Percentiles rank a stretch among this genome's conserved stretches.
Evolutionary conservation across 2,797 vertebrate species (phyloP).

Genomic region (Mormyrops attenuatus): DNA sequence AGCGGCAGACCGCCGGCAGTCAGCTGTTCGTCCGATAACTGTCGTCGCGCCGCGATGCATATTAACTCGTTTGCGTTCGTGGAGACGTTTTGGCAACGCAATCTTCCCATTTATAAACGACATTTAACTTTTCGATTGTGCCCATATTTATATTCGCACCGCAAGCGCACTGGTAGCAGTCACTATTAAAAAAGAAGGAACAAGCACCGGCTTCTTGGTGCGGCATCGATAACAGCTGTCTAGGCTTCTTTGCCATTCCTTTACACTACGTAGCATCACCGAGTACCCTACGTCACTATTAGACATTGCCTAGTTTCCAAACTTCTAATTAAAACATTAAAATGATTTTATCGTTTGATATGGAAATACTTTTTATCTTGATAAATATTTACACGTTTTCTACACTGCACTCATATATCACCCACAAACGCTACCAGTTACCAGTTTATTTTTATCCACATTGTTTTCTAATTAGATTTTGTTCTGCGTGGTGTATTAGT

Average conservation of each 20-base stretch:
- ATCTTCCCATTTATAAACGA: not conserved
- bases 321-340: not conserved
- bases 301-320: not conserved
- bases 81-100: not conserved
- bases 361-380: not conserved
- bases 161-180: not conserved
- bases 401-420: not conserved
- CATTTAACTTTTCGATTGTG: not conserved
- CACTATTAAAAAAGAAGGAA: not conserved
- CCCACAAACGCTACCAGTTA: not conserved
- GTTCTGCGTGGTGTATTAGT: not conserved
- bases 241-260: not conserved
- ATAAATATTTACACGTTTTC: not conserved
- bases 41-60: not conserved
- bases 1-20: not conserved
- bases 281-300: not conserved
- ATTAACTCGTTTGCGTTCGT: not conserved
- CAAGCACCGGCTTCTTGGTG: not conserved
- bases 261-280: not conserved
- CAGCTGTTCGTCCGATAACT: not conserved
- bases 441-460: not conserved
- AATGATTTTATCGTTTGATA: not conserved
- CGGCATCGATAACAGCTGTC: not conserved
- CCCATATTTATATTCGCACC: not conserved
- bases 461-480: slow-evolving; percentile 6